These are phyloP conservation scores for Chaitophorus viminalis DNA, from an alignment of 2,888 invertebrate genomes.

Conservation along the genomic window DNA sequence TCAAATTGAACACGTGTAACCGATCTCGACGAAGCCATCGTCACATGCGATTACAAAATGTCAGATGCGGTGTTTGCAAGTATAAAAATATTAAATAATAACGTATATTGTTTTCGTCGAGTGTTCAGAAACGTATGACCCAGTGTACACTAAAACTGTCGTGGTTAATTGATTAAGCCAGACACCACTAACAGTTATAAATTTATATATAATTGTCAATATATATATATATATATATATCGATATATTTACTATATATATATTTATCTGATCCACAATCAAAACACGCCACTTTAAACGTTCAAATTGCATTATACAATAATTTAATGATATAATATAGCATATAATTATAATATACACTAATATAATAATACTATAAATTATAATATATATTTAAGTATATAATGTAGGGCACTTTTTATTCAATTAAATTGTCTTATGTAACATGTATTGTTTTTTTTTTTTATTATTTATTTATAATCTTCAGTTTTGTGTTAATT, in stretches of 20 bases:
- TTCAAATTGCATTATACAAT: not conserved
- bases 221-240: too few species aligned
- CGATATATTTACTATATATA: too few species aligned
- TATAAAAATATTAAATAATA: not conserved
- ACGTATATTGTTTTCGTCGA: not conserved
- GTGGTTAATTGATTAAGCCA: constrained; percentile 34
- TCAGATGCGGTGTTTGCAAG: not conserved
- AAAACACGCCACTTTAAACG: not conserved
- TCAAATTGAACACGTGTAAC: not conserved
- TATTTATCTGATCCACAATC: not conserved
- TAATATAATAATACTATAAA: too few species aligned
- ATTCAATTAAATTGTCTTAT: too few species aligned
- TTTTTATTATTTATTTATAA: too few species aligned
- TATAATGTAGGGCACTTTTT: too few species aligned
- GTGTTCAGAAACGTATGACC: constrained; percentile 3
- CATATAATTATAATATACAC: too few species aligned
- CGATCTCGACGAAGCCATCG: not conserved
- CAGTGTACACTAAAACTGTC: not conserved
- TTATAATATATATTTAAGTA: too few species aligned
- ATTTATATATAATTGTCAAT: not conserved
- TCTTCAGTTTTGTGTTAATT: too few species aligned
- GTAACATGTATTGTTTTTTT: too few species aligned
- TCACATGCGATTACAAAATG: not conserved
- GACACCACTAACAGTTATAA: not conserved
- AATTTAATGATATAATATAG: too few species aligned